Base-by-base conservation (phyloP, 92 coral and sea anemone genomes). In the Palythoa grandis region DNA sequence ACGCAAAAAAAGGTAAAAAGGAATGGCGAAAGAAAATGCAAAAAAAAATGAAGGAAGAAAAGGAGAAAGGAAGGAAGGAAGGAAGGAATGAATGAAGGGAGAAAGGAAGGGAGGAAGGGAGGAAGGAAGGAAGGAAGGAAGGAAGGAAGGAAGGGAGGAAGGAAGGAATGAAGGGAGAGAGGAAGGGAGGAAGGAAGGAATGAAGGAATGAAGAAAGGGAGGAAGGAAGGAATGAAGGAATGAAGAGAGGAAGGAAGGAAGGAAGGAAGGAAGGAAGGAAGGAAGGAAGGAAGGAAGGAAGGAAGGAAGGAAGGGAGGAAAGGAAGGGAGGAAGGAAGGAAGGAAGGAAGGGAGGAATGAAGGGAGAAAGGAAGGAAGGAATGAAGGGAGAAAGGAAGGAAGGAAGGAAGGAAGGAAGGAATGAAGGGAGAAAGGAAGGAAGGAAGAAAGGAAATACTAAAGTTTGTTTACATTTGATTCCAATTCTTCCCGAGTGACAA, bases 381-480 rank as follows among this genome's bases (percentile, higher is more conserved):
- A 56, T 3, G 3, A 5, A 56, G 19, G 61, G 9, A 56, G 35
- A 7, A 25, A 20, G 15, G 72, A 67, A 5, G 2, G 39, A 23
- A 23, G n/a, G 22, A 9, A 9, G 10, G 25, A 10, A 39, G 14
- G 0, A 9, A 1, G 38, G 25, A 23, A 24, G 3, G 43, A 24
- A 29, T 8, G 16, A 65, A 12, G 39, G 7, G 23, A 14, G 15
- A 43, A 10, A 68, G 15, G 40, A 14, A 24, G 73, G 47, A 68
- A 24, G 40, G 1, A 37, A 24, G 47, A 19, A 37, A 11, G 24
- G 74, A 25, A 19, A n/a, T 2, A n/a, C 11, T 0, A n/a, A 29
- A 29, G 50, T 43, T 43, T 1, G 9, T 8, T 84, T 92, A 94
- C 98, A 15, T 90, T 84, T 53, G 83, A 75, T 66, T 88, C 82